phyloP scores from a whole-genome alignment of 2,113 vertebrate genomes.

The Felis catus region DNA sequence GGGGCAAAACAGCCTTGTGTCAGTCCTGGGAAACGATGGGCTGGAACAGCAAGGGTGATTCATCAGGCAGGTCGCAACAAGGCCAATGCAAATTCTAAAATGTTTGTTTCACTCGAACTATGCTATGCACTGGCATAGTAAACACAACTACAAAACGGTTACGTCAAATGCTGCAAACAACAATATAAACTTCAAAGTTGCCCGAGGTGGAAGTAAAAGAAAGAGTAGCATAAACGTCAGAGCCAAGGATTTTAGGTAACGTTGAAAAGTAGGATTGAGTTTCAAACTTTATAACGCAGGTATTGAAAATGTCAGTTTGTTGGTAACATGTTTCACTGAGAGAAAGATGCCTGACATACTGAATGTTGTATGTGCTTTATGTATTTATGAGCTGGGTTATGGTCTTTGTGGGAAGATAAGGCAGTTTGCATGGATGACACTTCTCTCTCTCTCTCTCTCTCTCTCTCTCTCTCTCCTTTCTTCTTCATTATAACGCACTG shows the following conservation, averaged over 20 bases:
- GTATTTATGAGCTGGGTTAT: background rate
- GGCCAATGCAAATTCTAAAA: constrained; percentile 59
- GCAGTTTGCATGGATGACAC: background rate
- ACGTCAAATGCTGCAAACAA: background rate
- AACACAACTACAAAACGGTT: constrained; percentile 22
- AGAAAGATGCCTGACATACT: background rate
- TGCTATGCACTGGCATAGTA: background rate
- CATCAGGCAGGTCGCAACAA: constrained; percentile 78
- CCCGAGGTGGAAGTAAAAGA: background rate
- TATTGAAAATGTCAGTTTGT: background rate
- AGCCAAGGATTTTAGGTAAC: background rate
- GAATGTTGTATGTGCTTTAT: background rate
- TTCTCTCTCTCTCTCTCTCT: background rate
- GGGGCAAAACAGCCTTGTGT: constrained; percentile 13
- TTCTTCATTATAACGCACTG: background rate
- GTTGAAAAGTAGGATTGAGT: background rate
- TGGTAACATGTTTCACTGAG: background rate
- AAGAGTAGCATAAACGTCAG: background rate
- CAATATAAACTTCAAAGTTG: constrained; percentile 41
- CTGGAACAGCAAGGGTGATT: constrained; percentile 54
- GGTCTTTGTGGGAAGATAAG: background rate
- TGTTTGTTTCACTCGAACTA: background rate
- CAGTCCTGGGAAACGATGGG: constrained; percentile 47
- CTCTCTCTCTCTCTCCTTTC: background rate
- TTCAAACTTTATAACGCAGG: background rate